phyloP scores from a whole-genome alignment of 2,113 vertebrate genomes.

The Chrysemys picta region DNA sequence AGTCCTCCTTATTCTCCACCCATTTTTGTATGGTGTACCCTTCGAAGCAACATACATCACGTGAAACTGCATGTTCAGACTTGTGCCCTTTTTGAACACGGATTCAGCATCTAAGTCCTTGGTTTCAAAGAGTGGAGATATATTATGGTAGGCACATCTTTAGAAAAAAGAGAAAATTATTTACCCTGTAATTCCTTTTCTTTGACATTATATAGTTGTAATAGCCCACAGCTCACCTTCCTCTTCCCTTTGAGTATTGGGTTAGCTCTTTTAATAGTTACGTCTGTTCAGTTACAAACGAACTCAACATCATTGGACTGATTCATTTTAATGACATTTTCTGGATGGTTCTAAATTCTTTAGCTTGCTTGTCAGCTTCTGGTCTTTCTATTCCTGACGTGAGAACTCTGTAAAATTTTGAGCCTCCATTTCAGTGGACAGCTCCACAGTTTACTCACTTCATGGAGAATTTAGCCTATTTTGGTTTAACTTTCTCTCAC shows the following conservation, averaged over 20 bases:
- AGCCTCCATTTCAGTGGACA: slow-evolving; percentile 26
- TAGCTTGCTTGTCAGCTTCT: background rate
- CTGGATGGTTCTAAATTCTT: background rate
- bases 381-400: background rate
- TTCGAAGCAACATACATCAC: background rate
- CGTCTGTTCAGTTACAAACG: background rate
- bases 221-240: background rate
- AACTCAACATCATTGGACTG: background rate
- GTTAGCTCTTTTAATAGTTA: background rate
- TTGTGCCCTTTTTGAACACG: background rate
- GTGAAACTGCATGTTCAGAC: background rate
- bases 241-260: background rate
- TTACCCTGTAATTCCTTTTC: background rate
- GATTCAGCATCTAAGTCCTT: background rate
- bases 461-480: background rate
- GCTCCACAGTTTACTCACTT: background rate
- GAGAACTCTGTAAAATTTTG: background rate
- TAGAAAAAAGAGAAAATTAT: background rate
- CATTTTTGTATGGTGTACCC: background rate
- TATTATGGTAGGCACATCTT: background rate
- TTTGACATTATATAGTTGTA: background rate
- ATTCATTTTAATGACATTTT: background rate
- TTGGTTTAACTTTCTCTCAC: slow-evolving; percentile 16
- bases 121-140: background rate
- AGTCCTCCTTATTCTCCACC: background rate